Conservation (phyloP, 2,888 invertebrate genomes). For the Eustalomyia histrio region DNA sequence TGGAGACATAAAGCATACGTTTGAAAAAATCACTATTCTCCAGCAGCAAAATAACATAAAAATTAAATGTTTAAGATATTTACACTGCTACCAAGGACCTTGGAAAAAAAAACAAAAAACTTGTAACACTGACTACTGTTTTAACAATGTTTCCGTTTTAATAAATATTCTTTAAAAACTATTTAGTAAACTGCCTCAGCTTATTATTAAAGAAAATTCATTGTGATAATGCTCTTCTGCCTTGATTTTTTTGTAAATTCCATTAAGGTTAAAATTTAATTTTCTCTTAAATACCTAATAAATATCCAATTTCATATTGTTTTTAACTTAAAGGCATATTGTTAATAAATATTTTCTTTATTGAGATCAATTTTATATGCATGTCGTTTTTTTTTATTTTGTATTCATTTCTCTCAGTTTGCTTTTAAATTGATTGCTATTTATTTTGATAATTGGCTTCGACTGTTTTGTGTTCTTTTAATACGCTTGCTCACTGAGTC, state of each 20-base stretch:
- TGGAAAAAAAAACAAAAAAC: too few relatives aligned
- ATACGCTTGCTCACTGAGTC: constrained; percentile 45
- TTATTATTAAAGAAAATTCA: background rate
- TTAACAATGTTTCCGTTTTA: background rate
- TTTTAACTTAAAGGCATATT: constrained; percentile 27
- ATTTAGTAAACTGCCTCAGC: constrained; percentile 58
- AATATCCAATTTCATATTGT: constrained; percentile 68
- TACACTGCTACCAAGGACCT: constrained; percentile 9
- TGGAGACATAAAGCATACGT: constrained; percentile 58
- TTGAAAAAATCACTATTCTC: constrained; percentile 7
- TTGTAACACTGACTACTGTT: background rate
- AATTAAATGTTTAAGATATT: constrained; percentile 4
- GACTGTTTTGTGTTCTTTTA: constrained; percentile 60
- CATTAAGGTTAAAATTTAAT: constrained; percentile 54
- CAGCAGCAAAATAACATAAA: constrained; percentile 29
- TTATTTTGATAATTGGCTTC: constrained; percentile 74
- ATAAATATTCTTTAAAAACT: constrained; percentile 17
- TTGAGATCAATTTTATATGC: constrained; percentile 44
- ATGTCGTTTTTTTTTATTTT: constrained; percentile 25
- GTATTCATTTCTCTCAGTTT: background rate
- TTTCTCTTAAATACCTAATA: constrained; percentile 66
- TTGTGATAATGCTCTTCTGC: background rate
- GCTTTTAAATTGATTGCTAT: constrained; percentile 73
- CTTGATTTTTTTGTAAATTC: background rate
- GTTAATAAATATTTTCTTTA: constrained; percentile 36